phyloP scores from a whole-genome alignment of 1,140 invertebrate genomes.

The Bombus superbus region DNA sequence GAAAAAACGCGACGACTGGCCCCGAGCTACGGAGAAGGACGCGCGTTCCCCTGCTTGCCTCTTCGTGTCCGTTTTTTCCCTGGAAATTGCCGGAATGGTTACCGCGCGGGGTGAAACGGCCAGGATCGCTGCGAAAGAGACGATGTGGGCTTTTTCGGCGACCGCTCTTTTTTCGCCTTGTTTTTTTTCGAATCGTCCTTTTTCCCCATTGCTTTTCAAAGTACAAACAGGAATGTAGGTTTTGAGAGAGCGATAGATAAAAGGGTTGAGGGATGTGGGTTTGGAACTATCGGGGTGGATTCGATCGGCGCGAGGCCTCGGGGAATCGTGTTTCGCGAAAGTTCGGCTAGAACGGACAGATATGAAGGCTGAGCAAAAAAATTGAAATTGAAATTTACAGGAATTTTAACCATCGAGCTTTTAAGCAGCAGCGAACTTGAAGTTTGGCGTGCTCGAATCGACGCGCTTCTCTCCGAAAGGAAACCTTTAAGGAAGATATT shows the following conservation, averaged over 20 bases:
- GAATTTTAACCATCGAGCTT: background rate
- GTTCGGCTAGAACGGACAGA: background rate
- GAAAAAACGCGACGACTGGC: slow-evolving; percentile 40
- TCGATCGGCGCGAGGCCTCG: background rate
- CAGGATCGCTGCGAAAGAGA: slow-evolving; percentile 16
- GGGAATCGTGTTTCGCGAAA: background rate
- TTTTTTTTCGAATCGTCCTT: background rate
- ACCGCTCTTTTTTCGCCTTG: background rate
- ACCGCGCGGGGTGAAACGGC: background rate
- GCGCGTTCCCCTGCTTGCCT: background rate
- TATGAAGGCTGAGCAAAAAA: too few relatives aligned
- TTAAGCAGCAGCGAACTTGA: background rate
- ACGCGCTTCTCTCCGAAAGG: too few relatives aligned
- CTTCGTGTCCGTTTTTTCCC: slow-evolving; percentile 9
- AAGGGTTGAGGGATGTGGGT: background rate
- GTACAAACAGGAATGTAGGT: background rate
- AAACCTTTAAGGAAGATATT: background rate
- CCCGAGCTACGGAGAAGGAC: slow-evolving; percentile 33
- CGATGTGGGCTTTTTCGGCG: background rate
- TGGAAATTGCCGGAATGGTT: slow-evolving; percentile 34
- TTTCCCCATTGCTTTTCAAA: background rate
- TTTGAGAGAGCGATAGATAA: background rate
- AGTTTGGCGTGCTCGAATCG: too few relatives aligned
- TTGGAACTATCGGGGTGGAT: background rate
- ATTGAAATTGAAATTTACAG: background rate